Evolutionary conservation across 2,113 vertebrate species (phyloP), one percentile per base, ranked within the genome.

Genomic region (Tachuris rubrigastra): DNA sequence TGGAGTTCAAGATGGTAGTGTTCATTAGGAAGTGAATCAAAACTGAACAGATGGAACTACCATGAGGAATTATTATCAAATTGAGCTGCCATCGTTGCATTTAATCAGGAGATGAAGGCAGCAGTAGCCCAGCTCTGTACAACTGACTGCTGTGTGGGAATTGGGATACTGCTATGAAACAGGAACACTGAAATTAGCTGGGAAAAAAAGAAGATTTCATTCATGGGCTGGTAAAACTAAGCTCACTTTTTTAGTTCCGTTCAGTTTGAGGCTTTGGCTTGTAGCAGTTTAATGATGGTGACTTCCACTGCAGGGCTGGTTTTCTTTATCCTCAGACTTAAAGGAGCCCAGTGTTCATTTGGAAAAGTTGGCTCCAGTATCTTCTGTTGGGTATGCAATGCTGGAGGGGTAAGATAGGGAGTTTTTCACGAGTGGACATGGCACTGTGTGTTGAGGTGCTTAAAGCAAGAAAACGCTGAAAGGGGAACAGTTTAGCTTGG

Each of bases 281-380:
- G 1, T 22, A 59, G 47, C 12, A 4, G 1, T 79, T 67, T 3
- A n/a, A 30, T 12, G 33, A 30, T 27, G 41, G 6, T 15, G 12
- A 14, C 27, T 71, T 73, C 8, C 15, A 7, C 12, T 21, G 20
- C 25, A 9, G 13, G 39, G 27, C 42, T 75, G 46, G 8, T 24
- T 52, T 80, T 65, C 27, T 65, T 39, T 18, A 33, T 56, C 19
- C 23, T 0, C 1, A 21, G 30, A 8, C 31, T 27, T 35, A 4
- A 14, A 49, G 24, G 20, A 71, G 46, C 24, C 22, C 28, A 5
- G 6, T 9, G 55, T 16, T 27, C 2, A 3, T 10, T 14, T 24
- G 27, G 33, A 23, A 16, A 21, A 10, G 14, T 15, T 62, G 52
- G 42, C 42, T 87, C 13, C 0, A 0, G 2, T 2, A 0, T 33